phyloP scores from a whole-genome alignment of 2,797 vertebrate genomes.

The Phaenicophaeus curvirostris region DNA sequence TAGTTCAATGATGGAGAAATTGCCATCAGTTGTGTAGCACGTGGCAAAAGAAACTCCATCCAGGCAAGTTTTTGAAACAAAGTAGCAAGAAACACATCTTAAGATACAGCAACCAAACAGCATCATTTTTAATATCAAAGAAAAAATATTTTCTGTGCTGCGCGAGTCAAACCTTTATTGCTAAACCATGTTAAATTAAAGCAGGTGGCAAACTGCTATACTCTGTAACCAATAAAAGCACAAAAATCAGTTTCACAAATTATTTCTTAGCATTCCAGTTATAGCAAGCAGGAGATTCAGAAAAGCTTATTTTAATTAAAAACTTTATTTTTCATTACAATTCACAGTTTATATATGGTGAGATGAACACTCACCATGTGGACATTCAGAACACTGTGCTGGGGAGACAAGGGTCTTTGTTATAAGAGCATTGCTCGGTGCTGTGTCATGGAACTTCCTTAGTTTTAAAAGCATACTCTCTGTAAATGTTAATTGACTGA shows the following conservation, averaged over 20 bases:
- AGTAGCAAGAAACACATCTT: neutral
- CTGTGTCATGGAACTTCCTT: conserved; percentile 71
- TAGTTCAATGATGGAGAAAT: neutral
- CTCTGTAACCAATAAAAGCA: neutral
- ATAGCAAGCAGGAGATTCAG: conserved; percentile 72
- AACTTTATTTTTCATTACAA: conserved; percentile 83
- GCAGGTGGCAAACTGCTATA: conserved; percentile 8
- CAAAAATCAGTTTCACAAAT: conserved; percentile 18
- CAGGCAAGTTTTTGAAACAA: neutral
- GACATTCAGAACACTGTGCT: conserved; percentile 78
- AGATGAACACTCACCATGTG: conserved; percentile 64
- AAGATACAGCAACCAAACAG: neutral
- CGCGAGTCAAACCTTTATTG: conserved; percentile 51
- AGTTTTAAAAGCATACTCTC: conserved; percentile 78
- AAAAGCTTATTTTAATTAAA: conserved; percentile 78
- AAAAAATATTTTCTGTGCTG: neutral
- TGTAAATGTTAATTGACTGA: conserved; percentile 72
- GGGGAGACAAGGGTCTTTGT: conserved; percentile 72
- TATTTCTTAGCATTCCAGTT: conserved; percentile 54
- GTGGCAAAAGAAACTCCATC: rapidly evolving
- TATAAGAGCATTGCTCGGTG: conserved; percentile 73
- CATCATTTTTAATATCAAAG: conserved; percentile 18
- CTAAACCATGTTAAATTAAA: conserved; percentile 47
- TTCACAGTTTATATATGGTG: conserved; percentile 82
- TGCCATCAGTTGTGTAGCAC: neutral